A percentile compares a stretch with the other conserved stretches of the same genome.
Evolutionary conservation across 2,888 invertebrate species (phyloP).

Genomic region (Pandemis heparana): DNA sequence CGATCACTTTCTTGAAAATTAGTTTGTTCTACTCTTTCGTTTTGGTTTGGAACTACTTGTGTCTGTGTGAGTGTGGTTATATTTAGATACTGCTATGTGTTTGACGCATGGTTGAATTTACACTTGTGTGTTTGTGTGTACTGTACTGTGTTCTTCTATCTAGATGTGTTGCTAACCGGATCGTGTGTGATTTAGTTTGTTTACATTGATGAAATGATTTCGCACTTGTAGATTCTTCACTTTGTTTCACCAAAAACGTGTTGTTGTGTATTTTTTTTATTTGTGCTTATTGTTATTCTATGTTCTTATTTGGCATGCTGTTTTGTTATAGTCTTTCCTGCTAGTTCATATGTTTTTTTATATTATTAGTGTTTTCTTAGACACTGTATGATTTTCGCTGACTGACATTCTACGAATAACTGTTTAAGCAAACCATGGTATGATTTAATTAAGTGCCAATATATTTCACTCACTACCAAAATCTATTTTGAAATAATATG

Average conservation of each 20-base stretch:
- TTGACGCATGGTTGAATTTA: not conserved
- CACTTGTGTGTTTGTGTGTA: not conserved
- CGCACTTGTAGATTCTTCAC: not conserved
- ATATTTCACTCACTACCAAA: not conserved
- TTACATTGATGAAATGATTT: not conserved
- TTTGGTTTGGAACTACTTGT: not conserved
- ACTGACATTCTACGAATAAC: not conserved
- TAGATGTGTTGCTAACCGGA: not conserved
- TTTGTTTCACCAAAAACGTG: not conserved
- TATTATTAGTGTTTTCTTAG: no score
- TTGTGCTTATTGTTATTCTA: not conserved
- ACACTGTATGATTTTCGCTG: not conserved
- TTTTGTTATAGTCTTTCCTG: not conserved
- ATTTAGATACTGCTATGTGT: not conserved
- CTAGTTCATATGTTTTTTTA: not conserved
- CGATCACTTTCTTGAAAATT: no score
- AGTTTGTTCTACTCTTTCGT: not conserved
- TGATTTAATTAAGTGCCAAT: not conserved
- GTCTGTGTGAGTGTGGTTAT: conserved; percentile 7
- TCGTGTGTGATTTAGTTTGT: not conserved
- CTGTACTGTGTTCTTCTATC: not conserved
- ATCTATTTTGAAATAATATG: no score
- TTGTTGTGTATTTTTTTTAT: not conserved
- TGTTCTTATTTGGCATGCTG: not conserved
- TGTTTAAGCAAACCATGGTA: not conserved